phyloP scores from a whole-genome alignment of 2,888 invertebrate genomes.

The Diachrysia chrysitis region DNA sequence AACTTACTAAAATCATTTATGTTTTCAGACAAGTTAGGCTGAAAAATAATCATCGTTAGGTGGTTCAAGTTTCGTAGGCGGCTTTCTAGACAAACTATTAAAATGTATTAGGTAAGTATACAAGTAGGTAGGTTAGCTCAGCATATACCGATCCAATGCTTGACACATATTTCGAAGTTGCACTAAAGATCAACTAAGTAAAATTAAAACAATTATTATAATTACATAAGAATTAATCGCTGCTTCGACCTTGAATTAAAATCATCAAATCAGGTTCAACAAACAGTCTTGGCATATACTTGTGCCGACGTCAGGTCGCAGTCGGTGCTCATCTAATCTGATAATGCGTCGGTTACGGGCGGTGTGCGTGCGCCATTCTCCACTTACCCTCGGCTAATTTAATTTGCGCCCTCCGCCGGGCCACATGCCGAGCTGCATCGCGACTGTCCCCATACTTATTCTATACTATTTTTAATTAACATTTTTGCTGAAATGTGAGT shows the following conservation, averaged over 20 bases:
- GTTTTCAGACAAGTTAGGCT: no score
- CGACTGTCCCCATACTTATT: constrained; percentile 64
- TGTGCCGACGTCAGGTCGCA: constrained; percentile 43
- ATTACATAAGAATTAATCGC: neutral
- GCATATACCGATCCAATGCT: no score
- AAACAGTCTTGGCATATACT: constrained; percentile 59
- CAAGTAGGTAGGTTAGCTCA: no score
- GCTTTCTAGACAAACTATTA: no score
- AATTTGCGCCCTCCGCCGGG: constrained; percentile 71
- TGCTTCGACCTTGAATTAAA: constrained; percentile 63
- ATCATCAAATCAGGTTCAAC: constrained; percentile 57
- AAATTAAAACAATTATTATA: no score
- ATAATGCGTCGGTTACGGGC: constrained; percentile 77
- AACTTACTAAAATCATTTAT: no score
- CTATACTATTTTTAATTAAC: constrained; percentile 79
- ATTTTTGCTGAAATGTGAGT: constrained; percentile 38
- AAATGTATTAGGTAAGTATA: no score
- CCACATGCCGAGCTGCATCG: constrained; percentile 74
- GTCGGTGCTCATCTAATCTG: constrained; percentile 65
- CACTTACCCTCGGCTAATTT: constrained; percentile 70
- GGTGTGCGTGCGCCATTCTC: constrained; percentile 70
- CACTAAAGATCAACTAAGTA: no score
- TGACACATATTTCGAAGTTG: no score
- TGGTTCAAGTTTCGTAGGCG: no score
- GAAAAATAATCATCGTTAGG: no score